Percentiles rank a stretch among this genome's conserved stretches.
Conservation (phyloP, 2,113 vertebrate species). For the Dipodomys ordii region DNA sequence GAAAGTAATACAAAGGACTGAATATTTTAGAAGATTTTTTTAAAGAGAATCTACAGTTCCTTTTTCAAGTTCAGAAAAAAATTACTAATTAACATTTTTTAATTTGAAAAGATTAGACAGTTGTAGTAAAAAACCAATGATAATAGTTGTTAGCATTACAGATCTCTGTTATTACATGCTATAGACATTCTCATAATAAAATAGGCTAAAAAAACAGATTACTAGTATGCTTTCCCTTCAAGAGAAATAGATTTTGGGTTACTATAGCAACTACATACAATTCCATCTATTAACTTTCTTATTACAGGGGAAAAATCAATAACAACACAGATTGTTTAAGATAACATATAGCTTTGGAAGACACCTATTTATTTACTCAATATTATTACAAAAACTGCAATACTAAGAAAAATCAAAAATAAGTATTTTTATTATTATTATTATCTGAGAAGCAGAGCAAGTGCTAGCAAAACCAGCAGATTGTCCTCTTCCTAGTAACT, state of each 20-base stretch:
- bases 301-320: conserved; percentile 84
- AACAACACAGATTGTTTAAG: conserved; percentile 84
- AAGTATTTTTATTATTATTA: conserved; percentile 6
- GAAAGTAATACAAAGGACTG: conserved; percentile 10
- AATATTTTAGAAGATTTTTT: conserved; percentile 48
- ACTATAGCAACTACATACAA: conserved; percentile 86
- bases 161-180: conserved; percentile 68
- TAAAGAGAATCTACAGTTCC: not conserved
- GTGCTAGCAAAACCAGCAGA: conserved; percentile 56
- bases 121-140: conserved; percentile 69
- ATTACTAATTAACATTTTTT: conserved; percentile 76
- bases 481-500: not conserved
- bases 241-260: conserved; percentile 81
- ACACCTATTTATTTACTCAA: conserved; percentile 80
- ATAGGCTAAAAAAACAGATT: conserved; percentile 86
- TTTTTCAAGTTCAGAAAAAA: conserved; percentile 62
- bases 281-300: conserved; percentile 86
- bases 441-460: not conserved
- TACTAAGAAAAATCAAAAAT: conserved; percentile 73
- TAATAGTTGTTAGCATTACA: conserved; percentile 67
- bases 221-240: conserved; percentile 81
- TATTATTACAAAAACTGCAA: conserved; percentile 81
- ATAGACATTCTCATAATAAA: conserved; percentile 79
- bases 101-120: conserved; percentile 67
- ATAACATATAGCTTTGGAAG: conserved; percentile 82